phyloP scores from a whole-genome alignment of 2,888 invertebrate genomes.

The Hirudinaria manillensis region DNA sequence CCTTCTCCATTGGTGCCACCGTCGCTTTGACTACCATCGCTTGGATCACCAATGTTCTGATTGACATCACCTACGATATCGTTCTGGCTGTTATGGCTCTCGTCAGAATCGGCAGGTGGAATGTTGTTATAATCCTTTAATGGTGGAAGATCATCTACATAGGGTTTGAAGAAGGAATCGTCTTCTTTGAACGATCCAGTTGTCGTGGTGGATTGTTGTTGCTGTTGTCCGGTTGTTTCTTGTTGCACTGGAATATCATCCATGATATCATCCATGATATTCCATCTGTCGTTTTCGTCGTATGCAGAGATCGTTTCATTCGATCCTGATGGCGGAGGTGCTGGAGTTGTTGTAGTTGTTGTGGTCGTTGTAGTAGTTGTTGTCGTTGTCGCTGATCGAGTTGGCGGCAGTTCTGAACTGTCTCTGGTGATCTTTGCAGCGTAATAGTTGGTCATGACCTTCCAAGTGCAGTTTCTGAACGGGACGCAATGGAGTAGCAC shows the following conservation, averaged over 20 bases:
- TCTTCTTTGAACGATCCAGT: background rate
- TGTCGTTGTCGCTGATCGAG: background rate
- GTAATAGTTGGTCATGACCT: background rate
- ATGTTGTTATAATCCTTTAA: background rate
- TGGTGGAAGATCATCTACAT: background rate
- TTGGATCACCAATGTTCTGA: background rate
- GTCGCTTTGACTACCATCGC: background rate
- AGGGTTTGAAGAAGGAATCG: background rate
- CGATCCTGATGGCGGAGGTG: background rate
- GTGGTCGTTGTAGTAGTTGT: slow-evolving; percentile 4
- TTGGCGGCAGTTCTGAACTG: background rate
- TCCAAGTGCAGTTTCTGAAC: slow-evolving; percentile 21
- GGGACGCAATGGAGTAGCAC: slow-evolving; percentile 5
- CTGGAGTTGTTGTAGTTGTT: slow-evolving; percentile 17
- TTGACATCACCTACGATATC: background rate
- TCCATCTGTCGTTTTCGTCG: no score
- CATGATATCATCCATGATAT: no score
- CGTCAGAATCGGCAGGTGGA: background rate
- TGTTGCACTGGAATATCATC: no score
- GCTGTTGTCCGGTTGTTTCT: background rate
- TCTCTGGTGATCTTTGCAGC: slow-evolving; percentile 11
- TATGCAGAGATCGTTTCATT: no score
- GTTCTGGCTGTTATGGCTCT: background rate
- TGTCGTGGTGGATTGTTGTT: background rate
- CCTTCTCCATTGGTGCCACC: background rate